Base-by-base conservation (phyloP, 2,888 invertebrate species). In the Itoplectis maculator region DNA sequence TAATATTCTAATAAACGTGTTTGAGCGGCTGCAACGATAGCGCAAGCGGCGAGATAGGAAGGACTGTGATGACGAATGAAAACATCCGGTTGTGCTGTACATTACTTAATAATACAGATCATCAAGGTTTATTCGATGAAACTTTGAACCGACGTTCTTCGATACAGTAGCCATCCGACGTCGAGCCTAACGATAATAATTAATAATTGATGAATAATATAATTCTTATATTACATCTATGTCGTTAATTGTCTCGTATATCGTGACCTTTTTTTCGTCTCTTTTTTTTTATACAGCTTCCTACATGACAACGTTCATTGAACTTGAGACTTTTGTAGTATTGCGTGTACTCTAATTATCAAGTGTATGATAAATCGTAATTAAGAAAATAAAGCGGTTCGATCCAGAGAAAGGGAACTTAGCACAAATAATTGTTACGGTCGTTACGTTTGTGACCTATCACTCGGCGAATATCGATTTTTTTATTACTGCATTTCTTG, bases 71-170 rank as follows among this genome's bases (percentile, higher is more conserved):
- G 47, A 74, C 37, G 18, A 72, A 65, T 51, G 23, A 37, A 56
- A 37, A 42, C 15, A 61, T 18, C 18, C 18, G 40, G 20, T 37
- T 54, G 65, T 37, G 65, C 82, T 82, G 79, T 82, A 82, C 74
- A 79, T 82, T 74, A 82, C 75, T 82, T 45, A 70, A 82, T 69
- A 81, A 74, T 75, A 79, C 66, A 75, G 82, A 82, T 79, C 40
- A 75, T 77, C 66, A 47, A 51, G 65, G 66, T 82, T 79, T 79
- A 79, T 82, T 82, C 15, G 35, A 76, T 59, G 13, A 59, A 72
- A 72, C 59, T 72, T 59, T 45, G 70, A 72, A 72, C 59, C 42
- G 45, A 72, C 59, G 70, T 45, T 72, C 18, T 18, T 59, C 9
- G 15, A 29, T 69, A 61, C 59, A 66, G 59, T 79, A 69, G 29